Evolutionary conservation across 2,888 invertebrate species (phyloP).

Genomic region (Nomada ruficornis): DNA sequence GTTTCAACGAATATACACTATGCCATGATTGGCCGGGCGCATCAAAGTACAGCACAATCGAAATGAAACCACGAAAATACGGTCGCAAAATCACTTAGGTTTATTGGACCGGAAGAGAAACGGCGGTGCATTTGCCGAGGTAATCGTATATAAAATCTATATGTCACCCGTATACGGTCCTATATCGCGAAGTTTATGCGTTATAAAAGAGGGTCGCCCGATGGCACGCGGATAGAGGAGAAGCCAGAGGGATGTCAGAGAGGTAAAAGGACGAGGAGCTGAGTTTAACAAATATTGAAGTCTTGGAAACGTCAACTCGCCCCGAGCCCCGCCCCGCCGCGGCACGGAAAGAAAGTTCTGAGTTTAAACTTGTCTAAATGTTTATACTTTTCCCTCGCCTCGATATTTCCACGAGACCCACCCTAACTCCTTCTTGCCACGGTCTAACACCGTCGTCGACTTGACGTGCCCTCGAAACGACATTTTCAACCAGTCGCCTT

Average conservation of each 20-base stretch:
- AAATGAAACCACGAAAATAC: constrained; percentile 78
- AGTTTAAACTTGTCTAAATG: constrained; percentile 80
- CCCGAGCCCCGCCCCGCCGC: constrained; percentile 54
- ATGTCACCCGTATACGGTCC: constrained; percentile 71
- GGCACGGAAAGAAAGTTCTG: constrained; percentile 72
- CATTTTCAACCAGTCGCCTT: constrained; percentile 58
- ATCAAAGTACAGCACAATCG: constrained; percentile 61
- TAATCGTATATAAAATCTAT: constrained; percentile 79
- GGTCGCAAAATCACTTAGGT: constrained; percentile 80
- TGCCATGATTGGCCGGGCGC: neutral
- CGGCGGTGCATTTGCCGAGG: constrained; percentile 69
- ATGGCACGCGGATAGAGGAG: constrained; percentile 56
- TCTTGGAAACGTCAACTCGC: constrained; percentile 72
- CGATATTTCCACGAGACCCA: constrained; percentile 70
- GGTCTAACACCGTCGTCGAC: constrained; percentile 54
- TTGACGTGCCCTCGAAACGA: constrained; percentile 67
- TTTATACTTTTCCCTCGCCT: constrained; percentile 74
- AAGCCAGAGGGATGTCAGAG: constrained; percentile 57
- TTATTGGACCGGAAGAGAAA: constrained; percentile 70
- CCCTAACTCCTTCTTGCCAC: constrained; percentile 37
- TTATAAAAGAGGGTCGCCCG: constrained; percentile 75
- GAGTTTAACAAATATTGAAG: constrained; percentile 80
- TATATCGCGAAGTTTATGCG: constrained; percentile 76
- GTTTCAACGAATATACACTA: constrained; percentile 1
- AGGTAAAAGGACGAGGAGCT: constrained; percentile 58